These are phyloP conservation scores for Acleris holmiana DNA, from an alignment of 2,888 invertebrate species.

Conservation along the genomic window DNA sequence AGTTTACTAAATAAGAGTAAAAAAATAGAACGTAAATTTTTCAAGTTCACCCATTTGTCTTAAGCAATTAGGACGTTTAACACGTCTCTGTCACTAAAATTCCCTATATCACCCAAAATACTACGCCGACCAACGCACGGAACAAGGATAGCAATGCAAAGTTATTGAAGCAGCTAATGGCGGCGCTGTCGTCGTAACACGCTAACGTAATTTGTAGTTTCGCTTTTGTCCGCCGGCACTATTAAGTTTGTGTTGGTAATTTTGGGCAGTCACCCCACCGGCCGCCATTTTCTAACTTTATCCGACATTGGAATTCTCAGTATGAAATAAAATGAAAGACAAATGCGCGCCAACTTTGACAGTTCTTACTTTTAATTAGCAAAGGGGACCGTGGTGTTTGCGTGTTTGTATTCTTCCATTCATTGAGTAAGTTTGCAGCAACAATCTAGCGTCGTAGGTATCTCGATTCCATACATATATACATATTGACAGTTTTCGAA, in stretches of 20 bases:
- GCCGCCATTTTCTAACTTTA: conserved; percentile 63
- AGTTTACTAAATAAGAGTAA: no score
- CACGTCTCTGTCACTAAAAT: conserved; percentile 42
- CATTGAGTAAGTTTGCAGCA: neutral
- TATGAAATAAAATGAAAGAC: conserved; percentile 43
- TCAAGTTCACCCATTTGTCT: conserved; percentile 35
- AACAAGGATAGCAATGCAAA: conserved; percentile 35
- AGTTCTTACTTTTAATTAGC: conserved; percentile 28
- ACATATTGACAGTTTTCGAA: no score
- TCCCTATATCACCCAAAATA: conserved; percentile 60
- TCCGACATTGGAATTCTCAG: conserved; percentile 50
- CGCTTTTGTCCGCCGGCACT: conserved; percentile 1
- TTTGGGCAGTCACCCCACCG: conserved; percentile 54
- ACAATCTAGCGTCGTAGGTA: no score
- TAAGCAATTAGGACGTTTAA: conserved; percentile 36
- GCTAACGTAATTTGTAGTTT: conserved; percentile 6
- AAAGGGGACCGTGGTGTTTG: neutral
- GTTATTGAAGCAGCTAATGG: neutral
- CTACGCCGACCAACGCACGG: conserved; percentile 56
- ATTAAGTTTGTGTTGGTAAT: conserved; percentile 46
- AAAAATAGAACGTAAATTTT: conserved; percentile 4
- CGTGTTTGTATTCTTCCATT: neutral
- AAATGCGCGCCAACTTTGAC: conserved; percentile 35
- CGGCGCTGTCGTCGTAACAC: conserved; percentile 3
- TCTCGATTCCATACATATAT: no score